Evolutionary conservation across 2,888 invertebrate species (phyloP), one percentile per base, ranked within the genome.

Genomic region (Scaptomyza cyrtandrae): DNA sequence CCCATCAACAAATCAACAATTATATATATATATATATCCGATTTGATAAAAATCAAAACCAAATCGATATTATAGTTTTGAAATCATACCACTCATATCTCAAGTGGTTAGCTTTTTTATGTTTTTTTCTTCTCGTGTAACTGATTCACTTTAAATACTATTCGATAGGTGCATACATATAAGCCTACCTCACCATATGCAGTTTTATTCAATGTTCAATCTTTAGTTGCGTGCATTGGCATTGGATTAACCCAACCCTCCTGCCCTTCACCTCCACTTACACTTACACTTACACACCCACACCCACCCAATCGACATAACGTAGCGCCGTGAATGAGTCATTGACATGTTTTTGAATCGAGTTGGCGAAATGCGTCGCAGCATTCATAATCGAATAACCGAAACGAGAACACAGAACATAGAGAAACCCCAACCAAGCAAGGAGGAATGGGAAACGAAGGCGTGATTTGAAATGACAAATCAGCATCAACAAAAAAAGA

Each of bases 381-480:
- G 57, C 61, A 72, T 84, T 78, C 62, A 84, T 72, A 84, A 67
- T 75, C 71, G 59, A 67, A 80, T 62, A 81, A 45, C n/a, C 54
- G 11, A 49, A 35, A 45, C 31, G 13, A 59, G 13, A 56, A 45
- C 37, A 29, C 9, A 49, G 16, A 29, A 33, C 16, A 7, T 10
- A 56, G 45, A 19, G 35, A 6, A 7, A 37, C n/a, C n/a, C n/a
- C n/a, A 7, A 39, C 14, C 7, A 39, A 13, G 7, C 9, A 3
- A 35, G 5, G 29, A n/a, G 19, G 14, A 9, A 11, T 29, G 43
- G 11, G 1, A 0, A 53, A 1, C 35, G 60, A 54, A 19, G 57
- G 48, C 56, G 55, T 56, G 60, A 66, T 74, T 70, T 65, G 31
- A 65, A 75, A 86, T 84, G 85, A 81, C 87, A 82, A 87, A 85